Conservation (phyloP, 2,888 invertebrate species). For the Catocala fraxini region DNA sequence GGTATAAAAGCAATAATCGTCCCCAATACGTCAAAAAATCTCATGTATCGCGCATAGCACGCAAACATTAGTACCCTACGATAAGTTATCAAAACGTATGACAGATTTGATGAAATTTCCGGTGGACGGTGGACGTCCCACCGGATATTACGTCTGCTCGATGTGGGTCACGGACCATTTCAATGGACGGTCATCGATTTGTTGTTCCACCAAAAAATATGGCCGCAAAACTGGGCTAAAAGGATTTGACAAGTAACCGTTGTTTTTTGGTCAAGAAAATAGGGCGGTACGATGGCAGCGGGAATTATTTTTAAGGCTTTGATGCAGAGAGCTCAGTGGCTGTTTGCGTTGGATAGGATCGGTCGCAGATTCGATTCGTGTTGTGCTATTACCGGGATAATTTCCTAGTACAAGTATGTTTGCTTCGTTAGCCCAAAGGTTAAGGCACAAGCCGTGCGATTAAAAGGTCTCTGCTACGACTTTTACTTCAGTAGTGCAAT, state of each 20-base stretch:
- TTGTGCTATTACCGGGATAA: too few relatives aligned
- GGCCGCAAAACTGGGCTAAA: neutral
- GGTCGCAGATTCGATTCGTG: too few relatives aligned
- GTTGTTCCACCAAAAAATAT: slow-evolving; percentile 31
- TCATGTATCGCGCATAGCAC: neutral
- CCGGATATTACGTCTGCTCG: slow-evolving; percentile 68
- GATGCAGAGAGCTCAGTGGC: too few relatives aligned
- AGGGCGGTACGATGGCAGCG: neutral
- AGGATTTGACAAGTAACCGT: neutral
- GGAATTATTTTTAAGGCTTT: neutral
- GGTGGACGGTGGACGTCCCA: slow-evolving; percentile 42
- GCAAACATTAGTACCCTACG: slow-evolving; percentile 45
- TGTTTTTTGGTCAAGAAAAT: neutral
- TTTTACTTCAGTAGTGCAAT: too few relatives aligned
- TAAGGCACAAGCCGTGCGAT: too few relatives aligned
- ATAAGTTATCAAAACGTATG: slow-evolving; percentile 62
- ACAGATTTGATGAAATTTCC: slow-evolving; percentile 75
- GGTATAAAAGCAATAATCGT: neutral
- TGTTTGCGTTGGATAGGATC: too few relatives aligned
- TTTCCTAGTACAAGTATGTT: too few relatives aligned
- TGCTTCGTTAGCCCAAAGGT: too few relatives aligned
- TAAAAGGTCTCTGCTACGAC: too few relatives aligned
- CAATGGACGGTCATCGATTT: slow-evolving; percentile 40
- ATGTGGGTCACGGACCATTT: slow-evolving; percentile 45
- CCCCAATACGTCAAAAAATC: neutral